Conservation (phyloP, 2,888 invertebrate species). For the Nephrotoma appendiculata region DNA sequence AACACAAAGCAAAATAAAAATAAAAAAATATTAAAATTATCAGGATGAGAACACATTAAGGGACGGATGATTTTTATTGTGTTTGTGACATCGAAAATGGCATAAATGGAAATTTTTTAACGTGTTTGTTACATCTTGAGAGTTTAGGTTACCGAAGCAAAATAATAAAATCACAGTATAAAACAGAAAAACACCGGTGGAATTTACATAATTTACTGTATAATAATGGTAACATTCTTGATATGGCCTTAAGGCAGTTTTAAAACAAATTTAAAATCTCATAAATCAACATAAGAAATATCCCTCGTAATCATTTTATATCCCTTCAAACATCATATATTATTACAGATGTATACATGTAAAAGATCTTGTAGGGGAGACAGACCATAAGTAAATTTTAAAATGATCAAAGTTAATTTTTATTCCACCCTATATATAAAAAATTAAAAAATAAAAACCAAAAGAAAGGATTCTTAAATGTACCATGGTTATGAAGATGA, state of each 20-base stretch:
- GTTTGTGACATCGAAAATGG: background rate
- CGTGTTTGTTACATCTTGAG: background rate
- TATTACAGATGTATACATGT: background rate
- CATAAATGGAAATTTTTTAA: background rate
- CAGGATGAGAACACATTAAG: background rate
- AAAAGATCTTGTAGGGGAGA: background rate
- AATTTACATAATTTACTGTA: background rate
- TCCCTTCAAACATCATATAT: background rate
- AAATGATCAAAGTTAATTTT: background rate
- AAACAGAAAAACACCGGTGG: background rate
- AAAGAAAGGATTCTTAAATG: background rate
- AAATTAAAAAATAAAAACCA: background rate
- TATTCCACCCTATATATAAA: background rate
- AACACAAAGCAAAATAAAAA: background rate
- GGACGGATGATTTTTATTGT: background rate
- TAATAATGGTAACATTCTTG: background rate
- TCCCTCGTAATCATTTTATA: background rate
- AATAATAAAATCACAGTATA: background rate
- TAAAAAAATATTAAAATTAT: background rate
- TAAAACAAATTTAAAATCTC: background rate
- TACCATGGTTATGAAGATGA: background rate
- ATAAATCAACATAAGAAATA: background rate
- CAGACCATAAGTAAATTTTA: background rate
- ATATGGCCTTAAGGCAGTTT: background rate
- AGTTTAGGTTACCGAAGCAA: background rate